phyloP scores from a whole-genome alignment of 2,113 vertebrate genomes.

The Carassius auratus region DNA sequence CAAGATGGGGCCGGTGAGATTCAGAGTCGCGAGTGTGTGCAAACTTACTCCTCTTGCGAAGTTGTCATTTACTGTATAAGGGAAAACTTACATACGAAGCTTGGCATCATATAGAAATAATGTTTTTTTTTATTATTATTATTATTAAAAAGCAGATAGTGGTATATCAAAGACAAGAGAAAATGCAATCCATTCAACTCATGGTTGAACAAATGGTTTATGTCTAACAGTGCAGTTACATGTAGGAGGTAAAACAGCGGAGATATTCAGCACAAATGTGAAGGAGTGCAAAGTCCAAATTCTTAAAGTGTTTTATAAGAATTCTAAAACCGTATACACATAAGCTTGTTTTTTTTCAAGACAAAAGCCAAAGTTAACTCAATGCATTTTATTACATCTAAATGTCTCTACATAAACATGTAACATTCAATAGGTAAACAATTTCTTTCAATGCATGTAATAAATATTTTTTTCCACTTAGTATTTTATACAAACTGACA shows the following conservation, averaged over 20 bases:
- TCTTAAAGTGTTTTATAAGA: background rate
- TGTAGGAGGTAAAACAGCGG: background rate
- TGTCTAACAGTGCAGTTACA: background rate
- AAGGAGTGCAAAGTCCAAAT: background rate
- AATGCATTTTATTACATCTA: slow-evolving; percentile 99
- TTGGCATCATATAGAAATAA: no score
- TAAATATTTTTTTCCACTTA: slow-evolving; percentile 98
- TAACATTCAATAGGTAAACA: slow-evolving; percentile 99
- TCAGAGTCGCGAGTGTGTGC: no score
- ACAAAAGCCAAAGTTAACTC: slow-evolving; percentile 72
- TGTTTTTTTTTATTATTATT: no score
- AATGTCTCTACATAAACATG: slow-evolving; percentile 98
- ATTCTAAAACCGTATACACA: background rate
- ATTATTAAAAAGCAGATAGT: no score
- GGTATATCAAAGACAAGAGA: no score
- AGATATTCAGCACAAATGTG: background rate
- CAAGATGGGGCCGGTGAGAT: no score
- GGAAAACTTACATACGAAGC: no score
- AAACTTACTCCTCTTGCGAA: no score
- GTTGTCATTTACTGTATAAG: no score
- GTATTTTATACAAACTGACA: slow-evolving; percentile 98
- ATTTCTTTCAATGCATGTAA: slow-evolving; percentile 97
- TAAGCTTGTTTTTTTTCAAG: background rate
- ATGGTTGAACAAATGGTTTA: background rate
- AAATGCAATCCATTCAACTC: background rate